These are phyloP conservation scores for Metridium senile DNA, from an alignment of 92 coral and sea anemone genomes.

Conservation along the genomic window DNA sequence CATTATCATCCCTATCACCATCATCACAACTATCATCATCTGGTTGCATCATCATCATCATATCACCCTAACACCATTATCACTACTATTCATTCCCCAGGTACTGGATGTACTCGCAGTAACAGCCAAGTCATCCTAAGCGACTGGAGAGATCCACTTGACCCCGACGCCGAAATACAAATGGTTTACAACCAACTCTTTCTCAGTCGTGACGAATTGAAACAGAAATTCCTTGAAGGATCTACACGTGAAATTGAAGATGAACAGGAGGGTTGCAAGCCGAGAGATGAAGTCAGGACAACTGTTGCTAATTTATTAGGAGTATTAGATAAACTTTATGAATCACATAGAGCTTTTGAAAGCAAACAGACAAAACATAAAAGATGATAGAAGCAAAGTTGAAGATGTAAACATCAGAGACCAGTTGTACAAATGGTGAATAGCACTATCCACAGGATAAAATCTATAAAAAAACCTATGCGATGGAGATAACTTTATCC, in stretches of 20 bases:
- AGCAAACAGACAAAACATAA: slow-evolving; percentile 15
- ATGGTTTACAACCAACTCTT: slow-evolving; percentile 86
- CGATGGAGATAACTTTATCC: no score
- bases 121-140: slow-evolving; percentile 81
- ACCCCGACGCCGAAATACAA: slow-evolving; percentile 93
- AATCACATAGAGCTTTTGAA: slow-evolving; percentile 50
- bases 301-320: slow-evolving; percentile 56
- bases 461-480: no score
- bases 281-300: slow-evolving; percentile 36
- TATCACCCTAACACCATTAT: background rate
- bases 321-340: slow-evolving; percentile 63
- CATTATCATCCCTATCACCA: background rate
- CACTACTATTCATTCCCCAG: background rate
- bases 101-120: slow-evolving; percentile 30
- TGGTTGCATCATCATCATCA: slow-evolving; percentile 1
- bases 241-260: slow-evolving; percentile 26
- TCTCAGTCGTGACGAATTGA: slow-evolving; percentile 79
- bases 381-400: background rate
- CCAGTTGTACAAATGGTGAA: no score
- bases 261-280: slow-evolving; percentile 29
- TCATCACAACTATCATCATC: background rate
- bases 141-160: slow-evolving; percentile 98
- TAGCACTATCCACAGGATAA: no score
- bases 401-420: no score
- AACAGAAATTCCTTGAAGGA: slow-evolving; percentile 58